Percentiles rank a stretch among this genome's conserved stretches.
phyloP scores from a whole-genome alignment of 2,888 invertebrate species.

The Petrolisthes cinctipes region DNA sequence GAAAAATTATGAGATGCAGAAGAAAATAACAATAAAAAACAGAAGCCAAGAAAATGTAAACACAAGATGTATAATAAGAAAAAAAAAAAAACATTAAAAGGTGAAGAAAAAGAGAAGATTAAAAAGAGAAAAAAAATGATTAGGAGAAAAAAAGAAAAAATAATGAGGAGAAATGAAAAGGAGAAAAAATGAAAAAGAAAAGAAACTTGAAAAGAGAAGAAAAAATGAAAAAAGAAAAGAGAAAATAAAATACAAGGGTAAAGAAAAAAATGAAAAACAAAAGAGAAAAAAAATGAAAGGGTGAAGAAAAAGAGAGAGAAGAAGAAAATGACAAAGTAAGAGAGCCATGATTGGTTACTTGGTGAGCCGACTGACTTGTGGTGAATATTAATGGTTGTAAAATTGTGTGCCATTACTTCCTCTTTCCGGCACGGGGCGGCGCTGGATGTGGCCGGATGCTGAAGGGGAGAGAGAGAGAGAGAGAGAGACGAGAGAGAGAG shows the following conservation, averaged over 20 bases:
- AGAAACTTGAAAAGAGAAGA: neutral
- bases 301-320: neutral
- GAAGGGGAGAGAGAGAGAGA: neutral
- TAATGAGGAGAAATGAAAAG: neutral
- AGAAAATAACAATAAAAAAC: neutral
- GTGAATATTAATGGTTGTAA: constrained; percentile 10
- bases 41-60: neutral
- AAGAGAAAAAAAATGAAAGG: neutral
- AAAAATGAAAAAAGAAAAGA: neutral
- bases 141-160: neutral
- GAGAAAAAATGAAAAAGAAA: neutral
- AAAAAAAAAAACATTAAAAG: neutral
- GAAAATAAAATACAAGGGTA: neutral
- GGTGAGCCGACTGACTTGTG: neutral
- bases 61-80: neutral
- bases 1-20: neutral
- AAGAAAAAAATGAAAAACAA: neutral
- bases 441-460: neutral
- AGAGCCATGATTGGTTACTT: neutral
- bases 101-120: neutral
- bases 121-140: neutral
- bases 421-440: neutral
- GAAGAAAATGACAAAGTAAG: neutral
- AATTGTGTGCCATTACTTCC: constrained; percentile 8
- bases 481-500: neutral